phyloP scores from a whole-genome alignment of 2,113 vertebrate species.

The Lagopus leucura region DNA sequence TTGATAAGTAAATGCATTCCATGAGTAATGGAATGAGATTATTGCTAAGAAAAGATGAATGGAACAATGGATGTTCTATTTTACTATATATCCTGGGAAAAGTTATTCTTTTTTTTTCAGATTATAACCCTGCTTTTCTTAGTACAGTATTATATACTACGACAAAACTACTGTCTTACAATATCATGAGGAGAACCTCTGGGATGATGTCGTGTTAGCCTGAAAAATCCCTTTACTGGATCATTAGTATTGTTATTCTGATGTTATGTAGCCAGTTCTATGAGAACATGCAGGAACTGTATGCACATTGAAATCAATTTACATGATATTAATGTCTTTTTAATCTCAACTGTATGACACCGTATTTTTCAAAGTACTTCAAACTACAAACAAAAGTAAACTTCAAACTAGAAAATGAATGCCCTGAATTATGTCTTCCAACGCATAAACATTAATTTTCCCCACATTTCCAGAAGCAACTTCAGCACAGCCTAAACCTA shows the following conservation, averaged over 20 bases:
- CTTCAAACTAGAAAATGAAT: not conserved
- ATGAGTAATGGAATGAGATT: not conserved
- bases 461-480: accelerated
- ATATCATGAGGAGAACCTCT: not conserved
- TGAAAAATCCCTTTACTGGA: not conserved
- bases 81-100: not conserved
- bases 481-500: not conserved
- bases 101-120: not conserved
- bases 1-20: not conserved
- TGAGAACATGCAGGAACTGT: not conserved
- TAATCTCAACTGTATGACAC: not conserved
- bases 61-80: not conserved
- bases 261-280: not conserved
- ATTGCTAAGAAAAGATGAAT: not conserved
- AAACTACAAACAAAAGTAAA: not conserved
- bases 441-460: not conserved
- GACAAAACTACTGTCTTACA: not conserved
- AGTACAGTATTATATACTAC: not conserved
- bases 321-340: not conserved
- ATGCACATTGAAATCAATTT: not conserved
- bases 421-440: not conserved
- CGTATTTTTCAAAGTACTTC: not conserved
- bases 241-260: not conserved
- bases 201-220: not conserved
- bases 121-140: not conserved